Evolutionary conservation across 1,140 invertebrate genomes (phyloP), one percentile per base, ranked within the genome.

Genomic region (Drosophila nigrodunni): DNA sequence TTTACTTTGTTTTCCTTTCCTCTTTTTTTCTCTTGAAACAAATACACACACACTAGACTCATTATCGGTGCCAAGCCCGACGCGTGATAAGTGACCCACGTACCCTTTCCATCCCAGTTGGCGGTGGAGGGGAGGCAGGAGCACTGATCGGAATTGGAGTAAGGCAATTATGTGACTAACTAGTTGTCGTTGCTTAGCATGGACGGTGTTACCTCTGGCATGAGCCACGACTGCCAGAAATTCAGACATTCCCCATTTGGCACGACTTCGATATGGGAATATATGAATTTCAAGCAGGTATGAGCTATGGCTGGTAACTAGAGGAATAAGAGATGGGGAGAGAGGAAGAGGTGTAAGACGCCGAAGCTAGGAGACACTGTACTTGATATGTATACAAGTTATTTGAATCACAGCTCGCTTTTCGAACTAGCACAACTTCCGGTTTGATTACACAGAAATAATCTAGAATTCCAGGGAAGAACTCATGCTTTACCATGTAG

Each of bases 31-130:
- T 50, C 55, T 35, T 25, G 62, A 62, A 67, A 76, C 55, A 78
- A 44, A 67, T 66, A 43, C 37, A 68, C 55, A 39, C 57, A 47
- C 58, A 50, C 64, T 46, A 49, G 37, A 60, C 39, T 60, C 6
- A 81, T 86, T 82, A 87, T 86, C 78, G 65, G n/a, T 71, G 70
- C 68, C 79, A 49, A 77, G 69, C 49, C 65, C 34, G 21, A n/a
- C 76, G 77, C 83, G 85, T 89, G 85, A 85, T 89, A 89, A 78
- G 60, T 80, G 74, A 46, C 68, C 58, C 70, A 77, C 68, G 60
- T 50, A 57, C 55, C 35, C 39, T 11, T 11, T 2, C 9, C 39
- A 3, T 1, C 0, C 8, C 3, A 21, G 7, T 7, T 7, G 18
- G 10, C 35, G 43, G 15, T 9, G 21, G 47, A 1, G 11, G n/a